A percentile compares a stretch with the other conserved stretches of the same genome.
These are phyloP conservation scores for Phaethon lepturus DNA, from an alignment of 2,113 vertebrate genomes.

Conservation along the genomic window DNA sequence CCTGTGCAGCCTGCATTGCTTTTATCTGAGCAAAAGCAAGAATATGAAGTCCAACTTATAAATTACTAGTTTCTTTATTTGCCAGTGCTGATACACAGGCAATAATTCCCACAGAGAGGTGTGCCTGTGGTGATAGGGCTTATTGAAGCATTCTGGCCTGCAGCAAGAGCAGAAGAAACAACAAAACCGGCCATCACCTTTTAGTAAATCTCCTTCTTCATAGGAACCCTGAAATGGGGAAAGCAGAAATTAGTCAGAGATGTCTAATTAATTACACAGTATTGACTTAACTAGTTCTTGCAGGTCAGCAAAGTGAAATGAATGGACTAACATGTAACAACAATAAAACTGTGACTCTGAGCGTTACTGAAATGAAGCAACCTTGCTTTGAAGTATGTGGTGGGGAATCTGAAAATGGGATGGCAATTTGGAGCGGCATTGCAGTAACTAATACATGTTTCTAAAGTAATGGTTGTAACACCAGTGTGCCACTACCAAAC, in stretches of 20 bases:
- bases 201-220: background rate
- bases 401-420: background rate
- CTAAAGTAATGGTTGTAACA: background rate
- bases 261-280: background rate
- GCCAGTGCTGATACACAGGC: background rate
- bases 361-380: background rate
- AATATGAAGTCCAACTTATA: background rate
- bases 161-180: background rate
- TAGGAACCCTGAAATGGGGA: background rate
- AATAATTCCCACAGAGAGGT: background rate
- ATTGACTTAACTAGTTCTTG: background rate
- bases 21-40: background rate
- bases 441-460: background rate
- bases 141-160: conserved; percentile 10
- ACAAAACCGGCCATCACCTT: background rate
- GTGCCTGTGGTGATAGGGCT: background rate
- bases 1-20: background rate
- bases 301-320: background rate
- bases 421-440: background rate
- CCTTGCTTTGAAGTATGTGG: background rate
- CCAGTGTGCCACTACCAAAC: background rate
- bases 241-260: conserved; percentile 26
- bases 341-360: background rate
- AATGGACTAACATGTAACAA: background rate
- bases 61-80: background rate